A percentile compares a stretch with the other conserved stretches of the same genome.
phyloP scores from a whole-genome alignment of 2,888 invertebrate species.

The Periphyllus acericola region DNA sequence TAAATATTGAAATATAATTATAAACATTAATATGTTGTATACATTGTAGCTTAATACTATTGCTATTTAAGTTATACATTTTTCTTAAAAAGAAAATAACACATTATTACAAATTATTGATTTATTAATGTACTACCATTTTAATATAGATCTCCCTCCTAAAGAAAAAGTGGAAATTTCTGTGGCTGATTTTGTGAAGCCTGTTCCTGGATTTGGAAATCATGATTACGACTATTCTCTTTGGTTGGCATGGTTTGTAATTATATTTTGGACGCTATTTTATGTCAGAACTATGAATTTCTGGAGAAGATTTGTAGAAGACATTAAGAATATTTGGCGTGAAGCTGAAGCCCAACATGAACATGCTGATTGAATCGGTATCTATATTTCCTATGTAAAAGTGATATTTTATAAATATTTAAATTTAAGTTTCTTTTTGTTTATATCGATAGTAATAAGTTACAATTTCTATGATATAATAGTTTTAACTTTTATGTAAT shows the following conservation, averaged over 20 bases:
- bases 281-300: slow-evolving; percentile 67
- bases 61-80: not conserved
- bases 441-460: not conserved
- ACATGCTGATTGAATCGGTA: slow-evolving; percentile 73
- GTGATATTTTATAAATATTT: not conserved
- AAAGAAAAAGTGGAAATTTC: slow-evolving; percentile 56
- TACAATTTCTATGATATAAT: not conserved
- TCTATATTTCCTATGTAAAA: slow-evolving; percentile 13
- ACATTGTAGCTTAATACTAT: too few species aligned
- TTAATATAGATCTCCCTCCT: slow-evolving; percentile 49
- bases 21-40: too few species aligned
- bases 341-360: slow-evolving; percentile 81
- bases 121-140: not conserved
- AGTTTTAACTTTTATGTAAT: not conserved
- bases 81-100: not conserved
- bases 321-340: slow-evolving; percentile 85
- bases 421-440: slow-evolving; percentile 13
- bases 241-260: slow-evolving; percentile 52
- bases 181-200: slow-evolving; percentile 53
- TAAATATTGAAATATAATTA: not conserved
- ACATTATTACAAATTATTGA: not conserved
- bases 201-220: slow-evolving; percentile 46
- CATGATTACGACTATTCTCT: slow-evolving; percentile 53
- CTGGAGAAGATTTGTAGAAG: slow-evolving; percentile 84
- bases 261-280: slow-evolving; percentile 42